Conservation (phyloP, 2,113 vertebrate genomes). For the Lipotes vexillifer region DNA sequence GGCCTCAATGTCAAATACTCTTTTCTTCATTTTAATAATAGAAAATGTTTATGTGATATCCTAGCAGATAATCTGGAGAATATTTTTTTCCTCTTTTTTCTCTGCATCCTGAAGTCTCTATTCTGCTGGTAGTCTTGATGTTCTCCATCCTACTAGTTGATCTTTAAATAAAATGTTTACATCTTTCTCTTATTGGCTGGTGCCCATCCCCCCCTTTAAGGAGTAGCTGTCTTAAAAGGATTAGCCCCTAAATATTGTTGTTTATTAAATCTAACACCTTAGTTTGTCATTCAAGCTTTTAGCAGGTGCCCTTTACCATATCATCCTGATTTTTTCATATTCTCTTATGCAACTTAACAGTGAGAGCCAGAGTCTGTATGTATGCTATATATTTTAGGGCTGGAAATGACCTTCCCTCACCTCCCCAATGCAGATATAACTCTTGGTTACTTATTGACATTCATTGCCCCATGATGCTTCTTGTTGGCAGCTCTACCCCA, state of each 20-base stretch:
- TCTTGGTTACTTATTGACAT: not conserved
- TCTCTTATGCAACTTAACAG: not conserved
- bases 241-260: not conserved
- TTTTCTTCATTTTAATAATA: constrained; percentile 6
- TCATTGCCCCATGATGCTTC: not conserved
- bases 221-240: not conserved
- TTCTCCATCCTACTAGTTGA: not conserved
- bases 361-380: not conserved
- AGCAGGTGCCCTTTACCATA: not conserved
- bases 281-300: not conserved
- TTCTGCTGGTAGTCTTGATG: not conserved
- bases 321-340: not conserved
- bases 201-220: not conserved
- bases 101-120: not conserved
- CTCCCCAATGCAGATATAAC: not conserved
- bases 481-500: not conserved
- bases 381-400: not conserved
- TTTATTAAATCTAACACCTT: not conserved
- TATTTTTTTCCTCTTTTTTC: not conserved
- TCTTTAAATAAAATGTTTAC: not conserved
- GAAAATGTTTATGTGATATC: not conserved
- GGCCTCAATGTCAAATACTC: not conserved
- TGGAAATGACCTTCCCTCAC: not conserved
- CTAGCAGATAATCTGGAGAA: not conserved
- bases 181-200: not conserved